Base-by-base conservation (phyloP, 2,797 vertebrate species). In the Pseudotriccus pelzelni region DNA sequence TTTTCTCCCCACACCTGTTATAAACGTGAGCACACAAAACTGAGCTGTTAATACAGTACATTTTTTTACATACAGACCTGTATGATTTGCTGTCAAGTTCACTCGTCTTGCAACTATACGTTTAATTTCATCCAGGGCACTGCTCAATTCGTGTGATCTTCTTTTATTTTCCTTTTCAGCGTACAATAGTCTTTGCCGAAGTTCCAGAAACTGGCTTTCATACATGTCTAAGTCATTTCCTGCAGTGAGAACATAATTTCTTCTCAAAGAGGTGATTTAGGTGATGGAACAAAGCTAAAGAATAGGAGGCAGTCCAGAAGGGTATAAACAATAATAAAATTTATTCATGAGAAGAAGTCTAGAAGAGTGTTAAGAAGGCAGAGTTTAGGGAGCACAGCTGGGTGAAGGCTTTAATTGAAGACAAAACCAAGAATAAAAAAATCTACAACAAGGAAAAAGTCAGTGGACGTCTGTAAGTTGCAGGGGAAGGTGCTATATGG, bases 141-240 rank as follows among this genome's bases (percentile, higher is more conserved):
- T 77, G 37, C 81, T 90, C 79, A 98, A 92, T 44, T 98, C 90
- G 0, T 46, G 84, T 6, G 53, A 96, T 80, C 94, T 96, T 69
- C 56, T 96, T 74, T 93, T 95, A 46, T 93, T 97, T 92, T 97
- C 97, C 84, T 97, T 94, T 89, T 98, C 97, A 73, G 97, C 97
- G 39, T 37, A 55, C 56, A 94, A 7, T 3, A 98, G 87, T 39
- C 89, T 97, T 84, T 97, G 87, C 32, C 79, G 97, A 83, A 98
- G 96, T 70, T 98, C 96, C 82, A 94, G 84, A 84, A 98, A 75
- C 60, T 97, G 97, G 20, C 74, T 94, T 94, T 96, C 94, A 83
- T 97, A 97, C 2, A 24, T 18, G 64, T 91, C 70, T 24, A 95
- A 44, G 62, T 93, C 90, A 96, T 95, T 85, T 87, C 44, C 98